Evolutionary conservation across 1,140 invertebrate genomes (phyloP).

Genomic region (Chionoecetes opilio): DNA sequence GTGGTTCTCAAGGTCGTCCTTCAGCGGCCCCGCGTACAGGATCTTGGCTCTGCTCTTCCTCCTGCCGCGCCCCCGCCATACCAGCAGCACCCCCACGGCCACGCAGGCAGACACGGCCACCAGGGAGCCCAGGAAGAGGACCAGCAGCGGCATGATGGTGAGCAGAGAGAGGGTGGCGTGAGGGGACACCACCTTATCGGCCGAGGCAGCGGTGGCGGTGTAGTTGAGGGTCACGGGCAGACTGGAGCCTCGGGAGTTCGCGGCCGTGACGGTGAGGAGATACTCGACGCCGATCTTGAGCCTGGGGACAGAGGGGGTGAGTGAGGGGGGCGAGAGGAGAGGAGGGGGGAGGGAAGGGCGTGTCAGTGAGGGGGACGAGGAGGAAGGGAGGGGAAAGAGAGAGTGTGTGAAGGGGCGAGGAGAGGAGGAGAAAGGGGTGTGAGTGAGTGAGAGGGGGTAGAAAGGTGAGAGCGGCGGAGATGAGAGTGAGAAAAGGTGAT

Average conservation of each 20-base stretch:
- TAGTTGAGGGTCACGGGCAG: constrained; percentile 76
- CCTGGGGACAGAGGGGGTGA: constrained; percentile 53
- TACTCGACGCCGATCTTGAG: constrained; percentile 79
- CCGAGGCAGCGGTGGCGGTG: constrained; percentile 60
- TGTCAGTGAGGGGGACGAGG: neutral
- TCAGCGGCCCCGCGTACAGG: constrained; percentile 67
- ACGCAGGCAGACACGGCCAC: constrained; percentile 63
- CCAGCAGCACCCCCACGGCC: constrained; percentile 61
- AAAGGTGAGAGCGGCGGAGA: no score
- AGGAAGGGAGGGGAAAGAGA: neutral
- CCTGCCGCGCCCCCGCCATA: neutral
- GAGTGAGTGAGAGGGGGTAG: neutral
- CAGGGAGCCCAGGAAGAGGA: constrained; percentile 65
- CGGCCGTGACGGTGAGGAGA: constrained; percentile 76
- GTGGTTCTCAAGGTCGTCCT: constrained; percentile 47
- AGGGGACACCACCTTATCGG: constrained; percentile 63
- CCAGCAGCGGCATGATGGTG: constrained; percentile 70
- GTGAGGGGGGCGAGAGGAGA: neutral
- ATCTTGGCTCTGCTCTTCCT: constrained; percentile 70
- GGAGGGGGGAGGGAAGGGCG: no score
- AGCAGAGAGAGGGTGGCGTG: constrained; percentile 62
- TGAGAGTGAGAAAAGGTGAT: no score
- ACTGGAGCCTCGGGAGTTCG: constrained; percentile 76
- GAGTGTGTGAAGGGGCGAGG: neutral
- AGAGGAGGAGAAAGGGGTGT: neutral